Base-by-base conservation (phyloP, 2,888 invertebrate genomes). In the Tolmerus cingulatus region DNA sequence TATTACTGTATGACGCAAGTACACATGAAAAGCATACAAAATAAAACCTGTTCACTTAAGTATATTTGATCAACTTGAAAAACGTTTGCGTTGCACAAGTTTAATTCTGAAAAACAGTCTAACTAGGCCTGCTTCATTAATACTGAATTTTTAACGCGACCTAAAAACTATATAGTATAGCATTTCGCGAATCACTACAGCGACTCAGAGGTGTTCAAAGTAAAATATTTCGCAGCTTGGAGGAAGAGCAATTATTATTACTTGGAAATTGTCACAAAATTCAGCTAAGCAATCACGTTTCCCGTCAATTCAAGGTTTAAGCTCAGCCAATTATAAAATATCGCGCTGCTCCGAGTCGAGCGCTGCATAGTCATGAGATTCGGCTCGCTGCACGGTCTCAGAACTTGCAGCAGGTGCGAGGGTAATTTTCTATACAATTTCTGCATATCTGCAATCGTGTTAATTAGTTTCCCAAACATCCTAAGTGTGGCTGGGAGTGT, bases 381-480 rank as follows among this genome's bases (percentile, higher is more conserved):
- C 1, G 4, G 66, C 27, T 4, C 12, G 23, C 27, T 66, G 66
- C 23, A 23, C 9, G 79, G 79, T 23, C 30, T 30, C n/a, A 51
- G 55, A 79, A 78, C 51, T 9, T 79, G 27, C 51, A 79, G 19
- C 51, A 51, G 27, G 51, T 79, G 79, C 55, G 79, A 51, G 51
- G 27, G 43, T 79, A 51, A 79, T 79, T 79, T 79, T 51, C 79
- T n/a, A 79, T 51, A 51, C 46, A 79, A 51, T 79, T 51, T 30
- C 51, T 79, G 79, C 51, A 79, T 79, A 30, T 79, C 79, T 51
- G 51, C 51, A 51, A 27, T 79, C 8, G 79, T 40, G 79, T 79
- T 79, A 79, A 79, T 79, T 79, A 79, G 79, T 79, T 79, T 79
- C 46, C 79, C 79, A 27, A 46, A 27, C 79, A 79, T 43, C 19